Evolutionary conservation across 2,797 vertebrate genomes (phyloP).

Genomic region (Martes flavigula): DNA sequence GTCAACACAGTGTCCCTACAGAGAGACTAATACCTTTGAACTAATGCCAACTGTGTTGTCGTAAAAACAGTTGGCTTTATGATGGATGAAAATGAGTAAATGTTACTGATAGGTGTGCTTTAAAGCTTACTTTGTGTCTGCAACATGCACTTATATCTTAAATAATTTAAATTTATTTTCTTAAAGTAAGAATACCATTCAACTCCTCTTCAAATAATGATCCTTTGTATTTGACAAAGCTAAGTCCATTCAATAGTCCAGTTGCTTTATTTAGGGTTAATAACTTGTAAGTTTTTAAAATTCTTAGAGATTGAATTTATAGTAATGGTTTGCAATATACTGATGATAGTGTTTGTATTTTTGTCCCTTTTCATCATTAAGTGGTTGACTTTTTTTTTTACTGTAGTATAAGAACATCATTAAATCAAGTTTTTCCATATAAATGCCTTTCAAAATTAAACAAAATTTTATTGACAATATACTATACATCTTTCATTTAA

Average conservation of each 20-base stretch:
- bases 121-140: background rate
- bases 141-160: background rate
- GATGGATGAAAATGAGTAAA: background rate
- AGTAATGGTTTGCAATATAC: background rate
- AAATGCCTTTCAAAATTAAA: background rate
- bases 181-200: background rate
- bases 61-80: background rate
- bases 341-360: background rate
- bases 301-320: background rate
- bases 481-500: background rate
- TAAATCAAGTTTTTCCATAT: background rate
- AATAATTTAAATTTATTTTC: background rate
- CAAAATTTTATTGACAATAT: background rate
- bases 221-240: background rate
- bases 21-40: constrained; percentile 60
- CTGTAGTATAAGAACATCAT: background rate
- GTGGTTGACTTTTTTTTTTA: background rate
- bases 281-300: background rate
- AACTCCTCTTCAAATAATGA: background rate
- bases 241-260: background rate
- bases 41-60: background rate
- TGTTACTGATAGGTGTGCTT: background rate
- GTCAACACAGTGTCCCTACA: constrained; percentile 40
- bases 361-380: background rate
- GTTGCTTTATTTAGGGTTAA: background rate